Conservation (phyloP, 2,113 vertebrate species). For the Argyrosomus japonicus region DNA sequence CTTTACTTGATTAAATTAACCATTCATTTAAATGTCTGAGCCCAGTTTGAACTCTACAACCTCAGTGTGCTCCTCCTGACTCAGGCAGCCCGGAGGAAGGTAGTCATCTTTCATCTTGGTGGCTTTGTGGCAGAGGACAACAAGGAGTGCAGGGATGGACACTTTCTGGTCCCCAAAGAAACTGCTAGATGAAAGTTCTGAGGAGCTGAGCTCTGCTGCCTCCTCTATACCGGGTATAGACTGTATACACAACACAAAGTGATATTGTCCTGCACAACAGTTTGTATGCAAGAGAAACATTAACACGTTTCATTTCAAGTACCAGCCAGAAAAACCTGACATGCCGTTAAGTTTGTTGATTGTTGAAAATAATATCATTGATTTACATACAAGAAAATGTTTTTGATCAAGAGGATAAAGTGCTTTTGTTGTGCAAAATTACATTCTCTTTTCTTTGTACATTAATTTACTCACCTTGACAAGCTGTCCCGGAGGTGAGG, state of each 20-base stretch:
- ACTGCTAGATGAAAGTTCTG: constrained; percentile 16
- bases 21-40: background rate
- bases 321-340: too few relatives aligned
- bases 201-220: constrained; percentile 28
- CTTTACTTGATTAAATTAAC: background rate
- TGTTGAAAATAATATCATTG: too few relatives aligned
- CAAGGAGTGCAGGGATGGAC: constrained; percentile 84
- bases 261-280: background rate
- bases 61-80: constrained; percentile 77
- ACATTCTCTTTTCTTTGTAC: background rate
- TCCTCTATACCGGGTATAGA: constrained; percentile 73
- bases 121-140: constrained; percentile 80
- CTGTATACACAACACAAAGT: constrained; percentile 56
- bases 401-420: background rate
- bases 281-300: background rate
- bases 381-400: too few relatives aligned
- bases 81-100: constrained; percentile 64
- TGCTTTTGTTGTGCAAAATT: background rate
- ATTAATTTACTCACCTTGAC: constrained; percentile 64
- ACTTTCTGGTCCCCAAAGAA: constrained; percentile 65
- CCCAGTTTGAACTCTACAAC: constrained; percentile 53
- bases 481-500: constrained; percentile 28
- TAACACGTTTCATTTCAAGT: background rate
- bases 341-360: too few relatives aligned
- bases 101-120: constrained; percentile 59